phyloP scores from a whole-genome alignment of 2,113 vertebrate genomes.

The Riparia riparia region DNA sequence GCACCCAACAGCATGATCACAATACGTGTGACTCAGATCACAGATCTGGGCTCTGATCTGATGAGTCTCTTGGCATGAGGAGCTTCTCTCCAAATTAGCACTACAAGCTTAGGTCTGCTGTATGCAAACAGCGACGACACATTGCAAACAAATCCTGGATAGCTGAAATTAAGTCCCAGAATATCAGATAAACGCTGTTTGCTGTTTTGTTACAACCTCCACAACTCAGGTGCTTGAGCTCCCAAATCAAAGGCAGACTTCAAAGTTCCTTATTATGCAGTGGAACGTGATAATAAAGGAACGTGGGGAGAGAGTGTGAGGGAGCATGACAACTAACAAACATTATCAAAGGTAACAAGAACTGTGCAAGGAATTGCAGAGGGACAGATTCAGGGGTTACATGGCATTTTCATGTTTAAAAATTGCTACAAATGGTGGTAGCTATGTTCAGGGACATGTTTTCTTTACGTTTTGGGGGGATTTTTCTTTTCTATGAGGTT shows the following conservation, averaged over 20 bases:
- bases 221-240: conserved; percentile 5
- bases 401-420: background rate
- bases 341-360: conserved; percentile 40
- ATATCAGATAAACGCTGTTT: background rate
- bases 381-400: background rate
- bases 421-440: background rate
- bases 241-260: conserved; percentile 52
- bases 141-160: conserved; percentile 2
- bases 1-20: conserved; percentile 7
- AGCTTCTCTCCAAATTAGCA: conserved; percentile 27
- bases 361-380: background rate
- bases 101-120: conserved; percentile 14
- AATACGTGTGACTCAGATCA: conserved; percentile 15
- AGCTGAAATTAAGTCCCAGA: background rate
- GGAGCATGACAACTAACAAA: conserved; percentile 38
- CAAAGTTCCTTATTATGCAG: conserved; percentile 28
- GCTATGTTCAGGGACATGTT: background rate
- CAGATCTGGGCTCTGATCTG: conserved; percentile 39
- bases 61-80: background rate
- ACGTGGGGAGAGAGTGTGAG: background rate
- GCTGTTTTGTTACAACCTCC: conserved; percentile 5
- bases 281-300: background rate
- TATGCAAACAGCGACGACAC: background rate
- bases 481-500: background rate
- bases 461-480: background rate